phyloP scores from a whole-genome alignment of 2,797 vertebrate species.

The Hyperoplus immaculatus region DNA sequence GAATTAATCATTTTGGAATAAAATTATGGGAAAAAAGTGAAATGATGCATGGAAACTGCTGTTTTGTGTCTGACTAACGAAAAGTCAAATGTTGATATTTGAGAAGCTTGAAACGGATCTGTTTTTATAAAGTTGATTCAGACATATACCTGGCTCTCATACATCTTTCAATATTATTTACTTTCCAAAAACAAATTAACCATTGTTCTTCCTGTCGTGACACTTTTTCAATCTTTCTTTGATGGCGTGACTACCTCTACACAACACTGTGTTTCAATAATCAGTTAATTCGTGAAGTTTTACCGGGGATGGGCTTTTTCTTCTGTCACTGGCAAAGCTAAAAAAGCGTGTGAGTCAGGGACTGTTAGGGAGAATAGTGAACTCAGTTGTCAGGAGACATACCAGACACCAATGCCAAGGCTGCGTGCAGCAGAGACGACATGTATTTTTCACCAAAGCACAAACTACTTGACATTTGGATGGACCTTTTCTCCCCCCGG shows the following conservation, averaged over 20 bases:
- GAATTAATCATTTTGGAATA: background rate
- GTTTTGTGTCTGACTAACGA: background rate
- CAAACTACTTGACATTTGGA: slow-evolving; percentile 70
- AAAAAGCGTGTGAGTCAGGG: slow-evolving; percentile 44
- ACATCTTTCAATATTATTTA: background rate
- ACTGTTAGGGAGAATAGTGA: slow-evolving; percentile 27
- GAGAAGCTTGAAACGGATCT: background rate
- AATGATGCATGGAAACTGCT: background rate
- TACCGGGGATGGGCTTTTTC: background rate
- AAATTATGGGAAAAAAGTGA: background rate
- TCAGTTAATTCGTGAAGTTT: slow-evolving; percentile 24
- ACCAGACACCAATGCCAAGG: slow-evolving; percentile 42
- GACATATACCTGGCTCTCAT: background rate
- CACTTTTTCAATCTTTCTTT: background rate
- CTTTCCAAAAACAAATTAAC: too few relatives aligned
- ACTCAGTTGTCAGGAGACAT: slow-evolving; percentile 66
- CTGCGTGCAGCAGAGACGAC: slow-evolving; percentile 51
- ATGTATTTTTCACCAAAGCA: slow-evolving; percentile 61
- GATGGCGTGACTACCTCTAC: background rate
- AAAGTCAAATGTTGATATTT: background rate
- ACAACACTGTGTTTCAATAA: background rate
- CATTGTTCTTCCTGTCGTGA: background rate
- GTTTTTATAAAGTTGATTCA: background rate
- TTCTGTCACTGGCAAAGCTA: slow-evolving; percentile 22
- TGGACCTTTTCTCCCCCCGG: slow-evolving; percentile 44